phyloP scores from a whole-genome alignment of 2,113 vertebrate species.

The Petaurus breviceps region DNA sequence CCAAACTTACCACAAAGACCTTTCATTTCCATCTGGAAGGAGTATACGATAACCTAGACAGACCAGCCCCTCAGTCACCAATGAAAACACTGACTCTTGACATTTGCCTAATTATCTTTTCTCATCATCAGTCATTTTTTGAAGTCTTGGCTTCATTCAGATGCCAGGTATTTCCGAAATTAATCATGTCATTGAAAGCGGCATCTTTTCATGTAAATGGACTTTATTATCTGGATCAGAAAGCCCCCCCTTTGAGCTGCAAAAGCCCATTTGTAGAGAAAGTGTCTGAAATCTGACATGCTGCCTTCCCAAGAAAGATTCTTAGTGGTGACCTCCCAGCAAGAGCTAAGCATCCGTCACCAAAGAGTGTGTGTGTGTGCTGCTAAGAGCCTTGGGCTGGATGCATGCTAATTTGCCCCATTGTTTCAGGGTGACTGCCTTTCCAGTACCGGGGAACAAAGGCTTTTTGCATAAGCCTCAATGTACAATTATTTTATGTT shows the following conservation, averaged over 20 bases:
- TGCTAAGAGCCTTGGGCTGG: constrained; percentile 82
- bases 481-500: constrained; percentile 86
- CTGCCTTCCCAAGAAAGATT: constrained; percentile 85
- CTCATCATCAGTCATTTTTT: constrained; percentile 87
- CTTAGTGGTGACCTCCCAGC: constrained; percentile 86
- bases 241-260: constrained; percentile 81
- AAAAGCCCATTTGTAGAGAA: constrained; percentile 83
- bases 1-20: constrained; percentile 73
- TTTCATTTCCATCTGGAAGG: constrained; percentile 80
- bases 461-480: constrained; percentile 84
- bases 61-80: constrained; percentile 79
- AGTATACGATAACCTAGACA: constrained; percentile 79
- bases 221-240: constrained; percentile 85
- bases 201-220: constrained; percentile 90
- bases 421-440: constrained; percentile 93
- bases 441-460: constrained; percentile 90
- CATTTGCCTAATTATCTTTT: constrained; percentile 88
- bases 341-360: constrained; percentile 87
- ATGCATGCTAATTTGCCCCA: constrained; percentile 89
- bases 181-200: constrained; percentile 88
- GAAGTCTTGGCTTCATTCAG: constrained; percentile 85
- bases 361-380: constrained; percentile 65
- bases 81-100: constrained; percentile 83
- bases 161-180: constrained; percentile 91
- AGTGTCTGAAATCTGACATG: constrained; percentile 87